Evolutionary conservation across 1,140 invertebrate species (phyloP).

Genomic region (Rhopalosiphum maidis): DNA sequence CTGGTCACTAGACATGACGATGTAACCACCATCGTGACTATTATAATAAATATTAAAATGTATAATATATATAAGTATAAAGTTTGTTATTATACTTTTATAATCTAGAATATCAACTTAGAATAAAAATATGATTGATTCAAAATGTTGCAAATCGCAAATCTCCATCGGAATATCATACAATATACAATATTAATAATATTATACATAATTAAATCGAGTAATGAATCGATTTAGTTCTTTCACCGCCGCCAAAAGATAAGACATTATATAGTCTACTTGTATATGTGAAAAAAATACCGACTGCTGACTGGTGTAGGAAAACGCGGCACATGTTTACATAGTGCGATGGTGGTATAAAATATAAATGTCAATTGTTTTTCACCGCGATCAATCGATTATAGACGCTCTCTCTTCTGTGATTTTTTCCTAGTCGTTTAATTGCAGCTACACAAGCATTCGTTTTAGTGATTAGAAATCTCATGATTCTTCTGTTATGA

Average conservation of each 20-base stretch:
- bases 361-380: conserved; percentile 18
- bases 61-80: not conserved
- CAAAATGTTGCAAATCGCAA: not conserved
- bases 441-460: not conserved
- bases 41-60: not conserved
- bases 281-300: not conserved
- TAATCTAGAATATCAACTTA: not conserved
- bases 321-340: not conserved
- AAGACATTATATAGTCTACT: not conserved
- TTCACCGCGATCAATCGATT: conserved; percentile 22
- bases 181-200: not conserved
- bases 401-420: conserved; percentile 27
- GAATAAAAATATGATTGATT: not conserved
- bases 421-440: conserved; percentile 8
- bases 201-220: not conserved
- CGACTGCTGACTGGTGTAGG: too few relatives aligned
- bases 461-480: not conserved
- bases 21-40: not conserved
- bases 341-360: not conserved
- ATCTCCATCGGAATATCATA: too few relatives aligned
- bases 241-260: not conserved
- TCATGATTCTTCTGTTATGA: not conserved
- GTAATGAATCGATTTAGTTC: not conserved
- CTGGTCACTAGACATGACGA: too few relatives aligned
- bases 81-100: not conserved